These are phyloP conservation scores for Porites lutea DNA, from an alignment of 64 coral and sea anemone genomes.

Conservation along the genomic window DNA sequence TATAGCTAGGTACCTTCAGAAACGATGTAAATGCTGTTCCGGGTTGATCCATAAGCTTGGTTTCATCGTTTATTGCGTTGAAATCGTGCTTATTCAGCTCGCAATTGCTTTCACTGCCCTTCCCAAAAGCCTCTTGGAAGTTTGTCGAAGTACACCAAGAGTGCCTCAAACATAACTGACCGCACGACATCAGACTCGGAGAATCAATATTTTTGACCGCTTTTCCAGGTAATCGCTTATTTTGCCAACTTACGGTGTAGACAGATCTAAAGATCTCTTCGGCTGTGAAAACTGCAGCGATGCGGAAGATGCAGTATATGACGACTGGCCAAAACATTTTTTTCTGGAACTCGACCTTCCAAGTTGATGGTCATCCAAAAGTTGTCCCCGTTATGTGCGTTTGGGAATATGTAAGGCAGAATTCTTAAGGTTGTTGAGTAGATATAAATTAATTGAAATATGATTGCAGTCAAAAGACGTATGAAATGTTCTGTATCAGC, in stretches of 20 bases:
- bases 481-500: too few relatives aligned
- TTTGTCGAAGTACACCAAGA: conserved; percentile 4
- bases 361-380: too few relatives aligned
- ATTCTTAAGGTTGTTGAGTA: too few relatives aligned
- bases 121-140: not conserved
- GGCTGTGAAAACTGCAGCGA: not conserved
- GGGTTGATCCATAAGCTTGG: not conserved
- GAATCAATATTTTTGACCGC: not conserved
- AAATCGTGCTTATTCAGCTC: not conserved
- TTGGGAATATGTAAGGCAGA: too few relatives aligned
- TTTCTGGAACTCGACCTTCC: too few relatives aligned
- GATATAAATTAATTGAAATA: too few relatives aligned
- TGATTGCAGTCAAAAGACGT: too few relatives aligned
- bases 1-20: not conserved
- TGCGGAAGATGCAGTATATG: too few relatives aligned
- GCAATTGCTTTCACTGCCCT: not conserved
- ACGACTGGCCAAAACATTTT: too few relatives aligned
- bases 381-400: too few relatives aligned
- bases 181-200: not conserved
- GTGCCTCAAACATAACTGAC: not conserved
- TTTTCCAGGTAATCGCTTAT: not conserved
- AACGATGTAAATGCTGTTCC: not conserved
- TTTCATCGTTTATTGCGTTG: not conserved
- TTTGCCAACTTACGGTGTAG: not conserved
- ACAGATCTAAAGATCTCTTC: not conserved